Percentiles rank a stretch among this genome's conserved stretches.
Conservation (phyloP, 2,113 vertebrate species). For the Burhinus bistriatus region DNA sequence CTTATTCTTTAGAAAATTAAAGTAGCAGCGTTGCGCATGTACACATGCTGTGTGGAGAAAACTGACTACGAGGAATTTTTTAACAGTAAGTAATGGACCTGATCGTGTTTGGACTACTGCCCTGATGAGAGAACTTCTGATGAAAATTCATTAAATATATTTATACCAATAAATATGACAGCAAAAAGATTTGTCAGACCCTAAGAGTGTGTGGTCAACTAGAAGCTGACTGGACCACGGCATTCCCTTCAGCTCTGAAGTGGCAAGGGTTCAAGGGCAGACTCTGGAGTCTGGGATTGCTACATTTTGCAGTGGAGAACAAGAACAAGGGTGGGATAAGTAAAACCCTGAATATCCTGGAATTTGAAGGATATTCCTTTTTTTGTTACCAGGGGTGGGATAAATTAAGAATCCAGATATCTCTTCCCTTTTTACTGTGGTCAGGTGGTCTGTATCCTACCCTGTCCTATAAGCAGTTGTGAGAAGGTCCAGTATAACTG, state of each 20-base stretch:
- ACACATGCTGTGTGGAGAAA: constrained; percentile 96
- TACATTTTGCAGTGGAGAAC: background rate
- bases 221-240: background rate
- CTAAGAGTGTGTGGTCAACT: background rate
- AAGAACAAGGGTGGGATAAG: background rate
- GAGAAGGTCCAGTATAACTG: background rate
- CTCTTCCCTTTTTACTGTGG: background rate
- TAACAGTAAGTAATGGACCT: constrained; percentile 82
- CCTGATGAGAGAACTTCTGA: background rate
- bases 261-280: background rate
- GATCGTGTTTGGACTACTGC: background rate
- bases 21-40: constrained; percentile 96
- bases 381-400: background rate
- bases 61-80: constrained; percentile 96
- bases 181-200: background rate
- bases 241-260: background rate
- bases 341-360: background rate
- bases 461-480: background rate
- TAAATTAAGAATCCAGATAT: background rate
- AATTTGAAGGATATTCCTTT: background rate
- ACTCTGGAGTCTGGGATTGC: background rate
- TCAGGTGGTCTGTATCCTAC: background rate
- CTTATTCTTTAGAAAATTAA: constrained; percentile 89
- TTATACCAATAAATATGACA: background rate
- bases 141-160: background rate